These are phyloP conservation scores for Chaetops frenatus DNA, from an alignment of 2,113 vertebrate genomes.

Conservation along the genomic window DNA sequence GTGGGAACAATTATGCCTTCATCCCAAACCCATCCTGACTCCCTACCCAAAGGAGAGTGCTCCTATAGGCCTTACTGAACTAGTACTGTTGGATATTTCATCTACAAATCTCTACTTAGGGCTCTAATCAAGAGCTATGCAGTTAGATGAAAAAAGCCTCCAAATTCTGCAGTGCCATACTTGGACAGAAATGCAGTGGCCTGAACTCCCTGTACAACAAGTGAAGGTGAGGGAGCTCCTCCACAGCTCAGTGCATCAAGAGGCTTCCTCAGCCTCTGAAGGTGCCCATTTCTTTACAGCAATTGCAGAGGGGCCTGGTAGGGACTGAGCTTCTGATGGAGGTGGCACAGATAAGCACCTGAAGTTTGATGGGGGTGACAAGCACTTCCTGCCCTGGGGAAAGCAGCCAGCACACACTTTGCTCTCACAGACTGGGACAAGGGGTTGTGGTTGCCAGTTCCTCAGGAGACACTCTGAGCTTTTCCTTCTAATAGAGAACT, in stretches of 20 bases:
- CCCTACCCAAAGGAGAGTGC: not conserved
- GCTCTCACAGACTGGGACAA: not conserved
- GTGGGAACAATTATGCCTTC: not conserved
- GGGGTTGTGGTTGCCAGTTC: not conserved
- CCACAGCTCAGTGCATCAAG: not conserved
- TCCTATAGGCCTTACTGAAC: not conserved
- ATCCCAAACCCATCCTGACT: not conserved
- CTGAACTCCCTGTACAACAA: not conserved
- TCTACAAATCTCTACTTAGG: not conserved
- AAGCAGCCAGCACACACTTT: not conserved
- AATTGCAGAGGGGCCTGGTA: accelerated
- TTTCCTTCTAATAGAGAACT: not conserved
- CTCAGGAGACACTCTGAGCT: not conserved
- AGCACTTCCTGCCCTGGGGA: not conserved
- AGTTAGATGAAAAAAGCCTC: not conserved
- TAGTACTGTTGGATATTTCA: not conserved
- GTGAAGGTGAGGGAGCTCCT: not conserved
- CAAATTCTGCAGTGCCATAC: not conserved
- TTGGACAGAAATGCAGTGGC: not conserved
- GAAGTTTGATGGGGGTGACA: not conserved
- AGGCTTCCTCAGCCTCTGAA: not conserved
- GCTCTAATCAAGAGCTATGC: not conserved
- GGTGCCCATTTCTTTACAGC: not conserved
- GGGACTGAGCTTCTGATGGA: accelerated
- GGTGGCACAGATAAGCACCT: not conserved